phyloP scores from a whole-genome alignment of 2,113 vertebrate genomes.

The Lepisosteus oculatus region DNA sequence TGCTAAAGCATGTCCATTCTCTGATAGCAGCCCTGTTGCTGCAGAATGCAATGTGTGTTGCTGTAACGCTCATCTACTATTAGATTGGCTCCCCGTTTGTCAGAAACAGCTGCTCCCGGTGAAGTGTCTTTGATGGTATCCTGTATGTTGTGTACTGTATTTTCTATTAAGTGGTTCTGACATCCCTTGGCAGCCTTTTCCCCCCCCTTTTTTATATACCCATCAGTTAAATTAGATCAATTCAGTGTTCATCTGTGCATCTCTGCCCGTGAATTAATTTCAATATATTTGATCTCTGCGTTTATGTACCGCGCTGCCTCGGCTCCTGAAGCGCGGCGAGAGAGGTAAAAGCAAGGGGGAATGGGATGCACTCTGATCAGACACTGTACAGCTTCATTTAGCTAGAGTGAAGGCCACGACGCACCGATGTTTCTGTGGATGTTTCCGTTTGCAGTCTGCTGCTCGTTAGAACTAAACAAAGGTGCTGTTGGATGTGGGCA shows the following conservation, averaged over 20 bases:
- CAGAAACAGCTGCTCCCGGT: conserved; percentile 1
- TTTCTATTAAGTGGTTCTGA: conserved; percentile 3
- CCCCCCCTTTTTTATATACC: not conserved
- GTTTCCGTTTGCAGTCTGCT: too few species aligned
- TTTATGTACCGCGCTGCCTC: too few species aligned
- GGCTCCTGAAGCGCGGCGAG: not conserved
- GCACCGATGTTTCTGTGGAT: too few species aligned
- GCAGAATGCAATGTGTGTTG: not conserved
- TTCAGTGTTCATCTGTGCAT: not conserved
- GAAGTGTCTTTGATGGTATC: not conserved
- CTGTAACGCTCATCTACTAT: not conserved
- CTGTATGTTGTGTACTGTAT: not conserved
- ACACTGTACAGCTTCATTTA: too few species aligned
- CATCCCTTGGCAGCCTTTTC: conserved; percentile 7
- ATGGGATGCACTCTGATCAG: not conserved
- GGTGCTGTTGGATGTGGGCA: too few species aligned
- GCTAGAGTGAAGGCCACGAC: not conserved
- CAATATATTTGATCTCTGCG: not conserved
- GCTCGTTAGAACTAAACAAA: too few species aligned
- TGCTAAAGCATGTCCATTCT: not conserved
- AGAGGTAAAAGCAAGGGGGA: not conserved
- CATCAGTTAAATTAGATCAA: conserved; percentile 1
- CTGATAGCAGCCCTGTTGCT: too few species aligned
- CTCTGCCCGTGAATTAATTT: not conserved
- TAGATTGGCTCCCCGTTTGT: not conserved